Conservation (phyloP, 2,797 vertebrate species). For the Poecilia gillii region DNA sequence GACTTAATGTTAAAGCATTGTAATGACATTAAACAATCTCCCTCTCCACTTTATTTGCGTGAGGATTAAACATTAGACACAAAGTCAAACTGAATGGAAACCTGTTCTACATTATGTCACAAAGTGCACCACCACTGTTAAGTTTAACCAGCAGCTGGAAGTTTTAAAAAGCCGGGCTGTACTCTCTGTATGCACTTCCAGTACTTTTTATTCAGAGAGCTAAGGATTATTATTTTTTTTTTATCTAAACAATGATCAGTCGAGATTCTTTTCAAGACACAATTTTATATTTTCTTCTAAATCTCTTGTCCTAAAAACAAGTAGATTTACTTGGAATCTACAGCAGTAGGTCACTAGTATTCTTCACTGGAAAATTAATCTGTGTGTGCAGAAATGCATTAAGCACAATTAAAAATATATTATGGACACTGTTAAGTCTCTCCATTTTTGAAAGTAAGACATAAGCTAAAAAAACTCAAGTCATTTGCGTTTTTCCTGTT, state of each 20-base stretch:
- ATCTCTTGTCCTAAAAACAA: background rate
- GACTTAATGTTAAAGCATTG: background rate
- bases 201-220: constrained; percentile 1
- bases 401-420: background rate
- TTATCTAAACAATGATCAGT: background rate
- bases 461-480: constrained; percentile 34
- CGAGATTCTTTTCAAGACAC: background rate
- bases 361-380: background rate
- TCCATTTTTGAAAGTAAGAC: constrained; percentile 6
- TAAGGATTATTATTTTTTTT: too few relatives aligned
- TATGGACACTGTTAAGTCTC: background rate
- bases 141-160: constrained; percentile 20
- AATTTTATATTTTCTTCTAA: background rate
- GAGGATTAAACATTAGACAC: constrained; percentile 48
- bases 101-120: constrained; percentile 17
- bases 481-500: constrained; percentile 71
- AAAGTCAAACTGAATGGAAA: constrained; percentile 2
- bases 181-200: constrained; percentile 2
- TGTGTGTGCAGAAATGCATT: background rate
- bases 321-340: background rate
- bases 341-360: background rate
- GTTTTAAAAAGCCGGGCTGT: background rate
- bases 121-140: constrained; percentile 36
- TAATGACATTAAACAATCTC: constrained; percentile 5
- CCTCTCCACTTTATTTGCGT: background rate